These are phyloP conservation scores for Dendronephthya gigantea DNA, from an alignment of 64 coral and sea anemone species.

Conservation along the genomic window DNA sequence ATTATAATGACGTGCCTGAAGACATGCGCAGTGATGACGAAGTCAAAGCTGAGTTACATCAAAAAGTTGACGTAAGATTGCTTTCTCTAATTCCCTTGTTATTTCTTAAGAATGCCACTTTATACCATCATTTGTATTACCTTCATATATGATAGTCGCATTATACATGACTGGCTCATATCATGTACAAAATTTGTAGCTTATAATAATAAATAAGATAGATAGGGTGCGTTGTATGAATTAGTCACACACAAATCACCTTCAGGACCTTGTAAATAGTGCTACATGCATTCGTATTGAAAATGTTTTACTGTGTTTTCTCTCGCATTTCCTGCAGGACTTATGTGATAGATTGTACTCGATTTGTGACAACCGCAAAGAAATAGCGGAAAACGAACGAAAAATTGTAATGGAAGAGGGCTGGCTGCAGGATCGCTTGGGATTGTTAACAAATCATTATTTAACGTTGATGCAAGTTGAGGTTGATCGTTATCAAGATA, in stretches of 20 bases:
- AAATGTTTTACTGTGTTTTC: neutral
- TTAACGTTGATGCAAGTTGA: constrained; percentile 82
- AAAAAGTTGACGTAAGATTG: constrained; percentile 54
- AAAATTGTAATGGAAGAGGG: constrained; percentile 69
- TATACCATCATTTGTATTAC: too few species aligned
- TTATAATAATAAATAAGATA: too few species aligned
- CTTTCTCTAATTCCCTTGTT: neutral
- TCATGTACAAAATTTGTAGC: too few species aligned
- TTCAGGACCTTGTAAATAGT: too few species aligned
- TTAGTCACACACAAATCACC: too few species aligned
- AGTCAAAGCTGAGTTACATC: constrained; percentile 57
- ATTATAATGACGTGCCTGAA: constrained; percentile 53
- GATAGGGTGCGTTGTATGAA: too few species aligned
- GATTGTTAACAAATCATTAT: constrained; percentile 86
- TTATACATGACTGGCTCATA: too few species aligned
- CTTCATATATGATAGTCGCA: too few species aligned
- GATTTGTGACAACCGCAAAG: constrained; percentile 96
- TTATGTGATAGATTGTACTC: constrained; percentile 85
- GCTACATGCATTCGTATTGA: too few species aligned
- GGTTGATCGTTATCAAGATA: constrained; percentile 92
- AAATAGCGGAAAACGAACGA: constrained; percentile 84
- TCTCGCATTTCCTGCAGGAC: constrained; percentile 32
- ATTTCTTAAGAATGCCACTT: too few species aligned
- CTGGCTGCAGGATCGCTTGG: constrained; percentile 85
- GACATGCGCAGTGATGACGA: constrained; percentile 63